Evolutionary conservation across 2,888 invertebrate genomes (phyloP), one percentile per base, ranked within the genome.

Genomic region (Macaria liturata): DNA sequence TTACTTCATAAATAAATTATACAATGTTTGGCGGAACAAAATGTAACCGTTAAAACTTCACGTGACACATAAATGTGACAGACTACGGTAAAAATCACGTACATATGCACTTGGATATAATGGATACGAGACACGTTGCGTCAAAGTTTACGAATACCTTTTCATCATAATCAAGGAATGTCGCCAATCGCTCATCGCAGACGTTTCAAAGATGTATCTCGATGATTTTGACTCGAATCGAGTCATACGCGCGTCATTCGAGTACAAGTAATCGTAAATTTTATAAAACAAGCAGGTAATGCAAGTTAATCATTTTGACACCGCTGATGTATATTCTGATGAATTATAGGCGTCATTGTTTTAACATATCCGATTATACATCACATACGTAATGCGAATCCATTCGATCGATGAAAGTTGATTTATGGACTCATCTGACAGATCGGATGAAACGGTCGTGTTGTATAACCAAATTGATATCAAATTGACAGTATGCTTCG

Each of bases 31-130:
- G 59, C 45, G 48, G 51, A 52, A 52, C 48, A 44, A 43, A 54
- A 32, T 46, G 56, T 57, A 50, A 59, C 52, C 48, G 59, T 51
- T 55, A 55, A 52, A 51, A 46, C 48, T 55, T 55, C 64, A 61
- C 62, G 67, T 64, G 64, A 67, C 61, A 63, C 57, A 34, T 55
- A 46, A 56, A 56, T 54, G 34, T 42, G 34, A 20, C 20, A 20
- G 34, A 59, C 53, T 49, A 54, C 59, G 34, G 48, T 55, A 57
- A 57, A 64, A 61, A 47, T 49, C 59, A 59, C 59, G 59, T 59
- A 39, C 39, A 5, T 39, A 42, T 47, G 46, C 42, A 20, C 20
- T 20, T 20, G 20, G 2, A 20, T 20, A 20, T 7, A 20, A 4
- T 49, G 43, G 40, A 53, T 8, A 54, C 48, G 44, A 52, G 45